Percentiles rank a stretch among this genome's conserved stretches.
Evolutionary conservation across 2,113 vertebrate species (phyloP).

Genomic region (Athene noctua): DNA sequence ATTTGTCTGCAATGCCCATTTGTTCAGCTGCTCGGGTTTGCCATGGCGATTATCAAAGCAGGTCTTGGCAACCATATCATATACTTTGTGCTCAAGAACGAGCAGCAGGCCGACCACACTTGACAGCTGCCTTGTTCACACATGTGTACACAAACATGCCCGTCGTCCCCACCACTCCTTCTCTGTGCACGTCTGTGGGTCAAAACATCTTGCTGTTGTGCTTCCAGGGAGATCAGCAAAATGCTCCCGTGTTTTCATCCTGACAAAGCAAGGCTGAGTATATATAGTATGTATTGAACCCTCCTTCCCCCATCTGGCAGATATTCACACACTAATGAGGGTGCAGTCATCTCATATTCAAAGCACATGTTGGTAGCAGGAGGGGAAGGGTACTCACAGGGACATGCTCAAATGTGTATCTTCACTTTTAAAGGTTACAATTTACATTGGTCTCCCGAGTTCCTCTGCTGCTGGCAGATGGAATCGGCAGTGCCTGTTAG

Average conservation of each 20-base stretch:
- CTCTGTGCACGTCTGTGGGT: accelerated
- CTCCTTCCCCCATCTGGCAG: background rate
- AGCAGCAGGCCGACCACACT: background rate
- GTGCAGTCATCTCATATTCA: background rate
- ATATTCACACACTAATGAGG: background rate
- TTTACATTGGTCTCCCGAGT: background rate
- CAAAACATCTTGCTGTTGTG: background rate
- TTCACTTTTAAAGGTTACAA: slow-evolving; percentile 8
- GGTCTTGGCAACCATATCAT: background rate
- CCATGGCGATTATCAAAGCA: background rate
- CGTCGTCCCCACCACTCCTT: accelerated
- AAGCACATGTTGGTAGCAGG: background rate
- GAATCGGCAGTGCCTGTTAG: background rate
- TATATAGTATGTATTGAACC: background rate
- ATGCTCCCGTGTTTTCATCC: background rate
- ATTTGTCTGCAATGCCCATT: background rate
- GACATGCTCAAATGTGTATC: background rate
- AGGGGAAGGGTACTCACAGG: background rate
- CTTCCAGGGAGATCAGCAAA: background rate
- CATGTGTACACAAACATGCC: background rate
- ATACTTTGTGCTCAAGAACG: background rate
- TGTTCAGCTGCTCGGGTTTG: background rate
- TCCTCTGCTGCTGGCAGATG: slow-evolving; percentile 14
- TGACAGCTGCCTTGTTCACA: background rate
- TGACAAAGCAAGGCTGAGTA: background rate